Base-by-base conservation (phyloP, 2,113 vertebrate species). In the Baryphthengus martii region DNA sequence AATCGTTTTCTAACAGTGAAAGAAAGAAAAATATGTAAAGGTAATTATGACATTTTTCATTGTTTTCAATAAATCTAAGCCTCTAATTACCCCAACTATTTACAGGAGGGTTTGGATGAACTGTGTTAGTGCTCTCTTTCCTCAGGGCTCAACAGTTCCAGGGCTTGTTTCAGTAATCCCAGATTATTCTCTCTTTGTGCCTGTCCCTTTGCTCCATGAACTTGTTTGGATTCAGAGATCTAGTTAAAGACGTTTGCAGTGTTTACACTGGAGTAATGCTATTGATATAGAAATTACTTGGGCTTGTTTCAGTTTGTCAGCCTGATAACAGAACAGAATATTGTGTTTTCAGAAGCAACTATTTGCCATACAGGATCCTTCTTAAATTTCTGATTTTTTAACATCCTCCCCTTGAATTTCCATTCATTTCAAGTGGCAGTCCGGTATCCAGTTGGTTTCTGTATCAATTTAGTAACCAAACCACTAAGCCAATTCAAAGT, bases 1-100 rank as follows among this genome's bases (percentile, higher is more conserved):
- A 97, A 98, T 98, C 96, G 96, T 98, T 98, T 98, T 97, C 98
- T 95, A 90, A 90, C 53, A 58, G 72, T 83, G 70, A 97, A 92
- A 97, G 93, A 85, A 95, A 87, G 74, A 92, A 98, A 98, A 98
- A 97, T 97, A 97, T 97, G 96, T 98, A 98, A 97, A 98, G 95
- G 95, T 97, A 98, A 99, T 98, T 98, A 98, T 97, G 97, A 93
- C 53, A 92, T 96, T 98, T 97, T 93, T 97, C 97, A 96, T 98
- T 97, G 96, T 98, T 97, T 97, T 98, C 91, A 95, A 97, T 98
- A 97, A 98, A 96, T 94, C 88, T 97, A 96, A 98, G 97, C 98
- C 96, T 96, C 89, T 96, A 97, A 97, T 98, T 97, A 98, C 91
- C 90, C 74, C n/a, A 91, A 80, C 91, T 90, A 85, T 97, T 98